Evolutionary conservation across 2,113 vertebrate genomes (phyloP).

Genomic region (Uropsilus gracilis): DNA sequence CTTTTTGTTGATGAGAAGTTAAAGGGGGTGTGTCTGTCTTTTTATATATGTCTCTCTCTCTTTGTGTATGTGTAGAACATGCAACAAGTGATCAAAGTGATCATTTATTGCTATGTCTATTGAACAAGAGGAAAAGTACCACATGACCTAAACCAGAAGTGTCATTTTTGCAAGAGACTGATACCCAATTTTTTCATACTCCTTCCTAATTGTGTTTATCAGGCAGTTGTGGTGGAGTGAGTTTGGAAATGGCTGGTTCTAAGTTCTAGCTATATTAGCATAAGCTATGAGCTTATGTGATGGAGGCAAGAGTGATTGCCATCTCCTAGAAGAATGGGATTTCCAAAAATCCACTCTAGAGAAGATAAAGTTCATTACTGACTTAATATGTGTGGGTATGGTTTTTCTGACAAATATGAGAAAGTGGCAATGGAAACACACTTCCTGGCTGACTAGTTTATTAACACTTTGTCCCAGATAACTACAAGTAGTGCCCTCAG

Average conservation of each 20-base stretch:
- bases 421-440: background rate
- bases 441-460: background rate
- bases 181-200: background rate
- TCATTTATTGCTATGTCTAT: background rate
- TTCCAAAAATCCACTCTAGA: background rate
- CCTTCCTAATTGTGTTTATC: background rate
- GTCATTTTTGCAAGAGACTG: background rate
- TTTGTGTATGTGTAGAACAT: background rate
- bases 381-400: background rate
- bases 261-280: background rate
- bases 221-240: background rate
- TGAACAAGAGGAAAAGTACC: background rate
- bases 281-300: too few relatives aligned
- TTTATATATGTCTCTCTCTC: too few relatives aligned
- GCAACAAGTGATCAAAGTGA: background rate
- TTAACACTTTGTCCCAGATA: background rate
- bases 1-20: background rate
- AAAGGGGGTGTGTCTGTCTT: background rate
- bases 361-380: background rate
- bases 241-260: background rate
- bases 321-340: accelerated
- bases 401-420: background rate
- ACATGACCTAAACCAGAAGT: background rate
- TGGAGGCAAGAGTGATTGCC: background rate
- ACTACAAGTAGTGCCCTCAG: background rate